Evolutionary conservation across 2,797 vertebrate genomes (phyloP), one percentile per base, ranked within the genome.

Genomic region (Sternarchorhynchus goeldii): DNA sequence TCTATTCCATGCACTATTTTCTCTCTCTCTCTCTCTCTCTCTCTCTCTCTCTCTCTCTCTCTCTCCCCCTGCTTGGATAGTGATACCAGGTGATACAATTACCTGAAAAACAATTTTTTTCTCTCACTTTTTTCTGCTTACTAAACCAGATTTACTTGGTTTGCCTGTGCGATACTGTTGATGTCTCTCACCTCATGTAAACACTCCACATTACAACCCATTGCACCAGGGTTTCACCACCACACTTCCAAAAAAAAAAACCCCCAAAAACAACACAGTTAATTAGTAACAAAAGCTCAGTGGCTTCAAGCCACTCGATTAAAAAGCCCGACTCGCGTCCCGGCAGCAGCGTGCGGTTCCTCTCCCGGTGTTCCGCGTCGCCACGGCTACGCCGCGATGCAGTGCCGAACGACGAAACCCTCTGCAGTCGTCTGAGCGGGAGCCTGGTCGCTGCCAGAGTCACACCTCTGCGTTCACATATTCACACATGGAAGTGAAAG

Each of bases 341-440:
- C 55, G 17, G 17, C 34, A 50, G 45, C 10, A 50, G 12, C 8
- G 3, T 25, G 25, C 25, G 25, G 25, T 25, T 25, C 1, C 25
- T 25, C 25, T 25, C 25, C 25, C 25, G 25, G 25, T 25, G 25
- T 25, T 25, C 25, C 25, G 25, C 25, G 25, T 25, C 25, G 25
- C 25, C 25, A 32, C 20, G 36, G 29, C 70, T 29, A 7, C 74
- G 77, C 78, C 70, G 68, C 70, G 68, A 60, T 58, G 29, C 67
- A 65, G 63, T 55, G 32, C 65, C 50, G 18, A 60, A 21, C 31
- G 6, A 12, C 17, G 39, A 36, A 67, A 20, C 65, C 39, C 65
- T 21, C 8, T 67, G 20, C 39, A 68, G 66, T 31, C 17, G 0
- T 20, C 10, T 12, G 10, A 29, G 17, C 66, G 45, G 66, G 21